Conservation (phyloP, 2,888 invertebrate species). For the Carcina quercana region DNA sequence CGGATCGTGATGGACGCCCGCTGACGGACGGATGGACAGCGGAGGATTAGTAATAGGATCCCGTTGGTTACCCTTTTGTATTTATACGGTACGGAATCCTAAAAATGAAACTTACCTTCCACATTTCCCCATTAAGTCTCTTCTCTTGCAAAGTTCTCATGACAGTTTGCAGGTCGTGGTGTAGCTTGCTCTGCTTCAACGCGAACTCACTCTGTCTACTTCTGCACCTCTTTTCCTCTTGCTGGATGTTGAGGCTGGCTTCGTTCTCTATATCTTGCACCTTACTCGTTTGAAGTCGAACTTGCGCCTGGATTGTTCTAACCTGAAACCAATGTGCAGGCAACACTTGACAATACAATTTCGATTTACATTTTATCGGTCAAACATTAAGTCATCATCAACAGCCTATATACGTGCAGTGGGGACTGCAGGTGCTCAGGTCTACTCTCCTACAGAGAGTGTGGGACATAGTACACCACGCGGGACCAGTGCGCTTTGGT, state of each 20-base stretch:
- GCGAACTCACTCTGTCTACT: constrained; percentile 30
- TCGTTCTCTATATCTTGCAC: constrained; percentile 43
- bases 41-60: no score
- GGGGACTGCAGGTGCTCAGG: no score
- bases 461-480: no score
- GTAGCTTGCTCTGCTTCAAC: constrained; percentile 37
- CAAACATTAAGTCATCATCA: no score
- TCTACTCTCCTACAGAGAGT: no score
- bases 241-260: constrained; percentile 37
- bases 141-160: constrained; percentile 32
- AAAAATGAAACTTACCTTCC: constrained; percentile 46
- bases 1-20: no score
- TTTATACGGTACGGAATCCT: no score
- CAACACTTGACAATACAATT: background rate
- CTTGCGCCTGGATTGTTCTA: constrained; percentile 39
- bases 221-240: constrained; percentile 24
- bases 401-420: no score
- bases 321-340: constrained; percentile 36
- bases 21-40: no score
- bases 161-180: constrained; percentile 27
- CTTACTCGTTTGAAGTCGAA: constrained; percentile 44
- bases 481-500: no score
- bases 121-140: constrained; percentile 34
- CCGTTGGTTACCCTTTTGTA: no score
- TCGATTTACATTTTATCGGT: background rate